Evolutionary conservation across 2,797 vertebrate species (phyloP), one percentile per base, ranked within the genome.

Genomic region (Acipenser oxyrinchus): DNA sequence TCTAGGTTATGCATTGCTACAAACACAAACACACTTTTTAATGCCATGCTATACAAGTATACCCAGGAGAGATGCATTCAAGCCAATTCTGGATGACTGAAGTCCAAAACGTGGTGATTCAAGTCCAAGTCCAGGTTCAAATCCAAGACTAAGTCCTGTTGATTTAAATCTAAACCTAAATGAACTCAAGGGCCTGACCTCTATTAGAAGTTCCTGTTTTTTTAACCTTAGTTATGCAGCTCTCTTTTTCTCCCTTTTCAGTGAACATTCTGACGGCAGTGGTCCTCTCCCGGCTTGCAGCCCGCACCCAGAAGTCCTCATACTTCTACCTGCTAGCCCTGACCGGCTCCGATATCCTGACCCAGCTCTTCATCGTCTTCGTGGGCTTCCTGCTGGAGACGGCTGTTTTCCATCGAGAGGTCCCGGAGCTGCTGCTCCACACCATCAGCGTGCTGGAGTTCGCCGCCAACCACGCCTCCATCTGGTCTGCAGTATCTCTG

Each of bases 351-450:
- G 94, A 96, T 67, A 89, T 96, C 61, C 85, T 95, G 71, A 93
- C 90, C 1, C 95, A 96, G 80, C 84, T 98, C 79, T 93, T 97
- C 86, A 94, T 98, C 75, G 81, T 98, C 77, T 95, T 98, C 0
- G 80, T 92, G 23, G 95, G 95, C 66, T 97, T 98, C 83, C 90
- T 98, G 63, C 78, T 98, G 74, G 94, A 96, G 85, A 93, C 92
- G 0, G 93, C 91, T 0, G 88, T 95, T 62, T 90, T 97, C 72
- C 90, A 92, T 49, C 90, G 91, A 0, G 78, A 89, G 0, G 90
- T 95, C 9, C 95, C 94, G 0, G 69, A 66, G 0, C 76, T 89
- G 2, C 83, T 95, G 72, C 81, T 91, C 62, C 93, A 87, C 73
- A 76, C 80, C 0, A 86, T 94, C 63, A 95, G 88, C 0, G 83